These are phyloP conservation scores for Lethenteron camtschaticum DNA, from an alignment of 2,113 vertebrate genomes.

Conservation along the genomic window DNA sequence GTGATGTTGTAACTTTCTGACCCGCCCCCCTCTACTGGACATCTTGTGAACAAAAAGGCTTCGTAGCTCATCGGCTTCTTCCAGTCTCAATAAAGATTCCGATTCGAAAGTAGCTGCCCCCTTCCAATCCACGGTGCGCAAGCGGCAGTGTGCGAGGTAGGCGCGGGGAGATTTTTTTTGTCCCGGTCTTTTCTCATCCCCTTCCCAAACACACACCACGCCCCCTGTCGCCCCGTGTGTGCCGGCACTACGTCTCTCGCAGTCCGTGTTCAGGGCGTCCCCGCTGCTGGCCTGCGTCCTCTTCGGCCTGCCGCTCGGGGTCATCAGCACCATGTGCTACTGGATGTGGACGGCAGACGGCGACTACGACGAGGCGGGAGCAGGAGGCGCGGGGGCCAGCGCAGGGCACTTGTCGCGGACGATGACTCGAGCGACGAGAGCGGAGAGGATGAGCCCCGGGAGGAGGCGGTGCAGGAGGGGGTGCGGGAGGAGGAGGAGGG, in stretches of 20 bases:
- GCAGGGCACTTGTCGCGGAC: conserved; percentile 22
- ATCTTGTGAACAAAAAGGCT: too few species aligned
- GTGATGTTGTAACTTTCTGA: too few species aligned
- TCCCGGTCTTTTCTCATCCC: too few species aligned
- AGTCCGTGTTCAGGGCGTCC: conserved; percentile 92
- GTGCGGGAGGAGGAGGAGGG: conserved; percentile 20
- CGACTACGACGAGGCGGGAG: conserved; percentile 36
- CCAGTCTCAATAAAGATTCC: too few species aligned
- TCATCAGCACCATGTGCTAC: conserved; percentile 97
- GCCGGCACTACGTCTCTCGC: conserved; percentile 14
- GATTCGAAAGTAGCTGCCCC: too few species aligned
- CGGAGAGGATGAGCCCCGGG: conserved; percentile 13
- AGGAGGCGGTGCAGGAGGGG: conserved; percentile 25
- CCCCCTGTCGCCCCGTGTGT: background rate
- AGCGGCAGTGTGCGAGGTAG: too few species aligned
- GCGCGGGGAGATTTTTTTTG: too few species aligned
- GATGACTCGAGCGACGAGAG: conserved; percentile 13
- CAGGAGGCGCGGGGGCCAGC: conserved; percentile 22
- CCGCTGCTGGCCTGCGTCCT: conserved; percentile 88
- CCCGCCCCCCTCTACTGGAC: too few species aligned
- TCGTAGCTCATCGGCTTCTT: too few species aligned
- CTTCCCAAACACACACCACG: too few species aligned
- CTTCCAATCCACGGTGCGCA: too few species aligned
- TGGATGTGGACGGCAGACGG: conserved; percentile 82
- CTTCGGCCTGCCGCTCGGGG: conserved; percentile 77